These are phyloP conservation scores for Parus major DNA, from an alignment of 2,113 vertebrate genomes.

Conservation along the genomic window DNA sequence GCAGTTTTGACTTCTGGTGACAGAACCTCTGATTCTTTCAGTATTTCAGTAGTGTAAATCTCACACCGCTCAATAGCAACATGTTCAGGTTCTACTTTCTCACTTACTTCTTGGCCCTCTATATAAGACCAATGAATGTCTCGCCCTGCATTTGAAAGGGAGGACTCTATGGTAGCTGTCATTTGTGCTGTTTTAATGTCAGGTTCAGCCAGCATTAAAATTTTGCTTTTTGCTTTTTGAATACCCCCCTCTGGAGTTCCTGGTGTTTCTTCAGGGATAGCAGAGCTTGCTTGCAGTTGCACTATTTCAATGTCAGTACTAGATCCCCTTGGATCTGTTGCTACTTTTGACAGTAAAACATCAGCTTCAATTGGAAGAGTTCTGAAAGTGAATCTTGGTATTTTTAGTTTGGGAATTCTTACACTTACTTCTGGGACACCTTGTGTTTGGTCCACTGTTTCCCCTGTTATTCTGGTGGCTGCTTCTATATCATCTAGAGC, in stretches of 20 bases:
- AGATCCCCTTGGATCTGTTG: neutral
- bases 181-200: constrained; percentile 54
- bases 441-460: neutral
- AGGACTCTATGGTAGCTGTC: neutral
- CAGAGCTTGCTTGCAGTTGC: constrained; percentile 7
- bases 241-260: neutral
- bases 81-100: neutral
- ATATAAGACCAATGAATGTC: neutral
- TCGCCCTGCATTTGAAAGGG: constrained; percentile 33
- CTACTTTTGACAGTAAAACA: constrained; percentile 50
- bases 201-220: constrained; percentile 23
- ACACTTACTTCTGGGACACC: constrained; percentile 45
- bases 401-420: constrained; percentile 68
- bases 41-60: constrained; percentile 49
- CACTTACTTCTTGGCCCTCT: constrained; percentile 16
- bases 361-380: constrained; percentile 24
- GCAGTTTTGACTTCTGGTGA: constrained; percentile 56
- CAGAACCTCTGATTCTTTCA: constrained; percentile 71
- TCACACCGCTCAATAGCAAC: neutral
- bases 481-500: neutral
- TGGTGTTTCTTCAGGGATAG: neutral
- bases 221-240: constrained; percentile 46
- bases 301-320: neutral
- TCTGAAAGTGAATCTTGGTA: constrained; percentile 64
- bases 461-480: neutral